phyloP scores from a whole-genome alignment of 2,113 vertebrate genomes.

The Geococcyx californianus region DNA sequence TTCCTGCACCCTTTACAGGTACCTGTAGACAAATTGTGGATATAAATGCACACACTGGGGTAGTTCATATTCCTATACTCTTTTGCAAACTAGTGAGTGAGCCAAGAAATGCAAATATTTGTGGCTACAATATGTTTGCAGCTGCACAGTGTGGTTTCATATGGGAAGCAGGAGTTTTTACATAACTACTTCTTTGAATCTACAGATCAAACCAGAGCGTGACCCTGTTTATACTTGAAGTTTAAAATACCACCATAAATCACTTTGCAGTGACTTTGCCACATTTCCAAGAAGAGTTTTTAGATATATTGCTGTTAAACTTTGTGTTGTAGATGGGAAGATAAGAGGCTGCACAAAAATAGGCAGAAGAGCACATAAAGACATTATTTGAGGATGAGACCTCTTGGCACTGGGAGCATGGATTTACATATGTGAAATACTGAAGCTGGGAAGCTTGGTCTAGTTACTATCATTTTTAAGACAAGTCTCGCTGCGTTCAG shows the following conservation, averaged over 20 bases:
- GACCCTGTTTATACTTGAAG: background rate
- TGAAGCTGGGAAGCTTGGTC: background rate
- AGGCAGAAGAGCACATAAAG: background rate
- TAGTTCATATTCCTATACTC: background rate
- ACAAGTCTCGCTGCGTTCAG: background rate
- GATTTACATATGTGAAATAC: rapidly evolving
- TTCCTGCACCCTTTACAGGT: background rate
- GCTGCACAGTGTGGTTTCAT: constrained; percentile 2
- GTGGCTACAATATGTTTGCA: background rate
- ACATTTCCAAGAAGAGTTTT: background rate
- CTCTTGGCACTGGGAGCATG: background rate
- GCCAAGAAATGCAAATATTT: constrained; percentile 7
- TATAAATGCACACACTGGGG: background rate
- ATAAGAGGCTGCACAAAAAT: background rate
- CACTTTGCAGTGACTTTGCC: background rate
- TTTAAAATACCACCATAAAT: background rate
- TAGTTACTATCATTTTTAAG: background rate
- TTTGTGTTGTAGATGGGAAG: background rate
- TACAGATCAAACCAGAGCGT: background rate
- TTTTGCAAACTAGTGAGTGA: background rate
- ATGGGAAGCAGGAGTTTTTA: constrained; percentile 2
- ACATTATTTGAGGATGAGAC: background rate
- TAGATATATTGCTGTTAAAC: background rate
- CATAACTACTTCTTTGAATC: background rate
- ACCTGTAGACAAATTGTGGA: background rate